Evolutionary conservation across 1,140 invertebrate species (phyloP).

Genomic region (Calliopsis andreniformis): DNA sequence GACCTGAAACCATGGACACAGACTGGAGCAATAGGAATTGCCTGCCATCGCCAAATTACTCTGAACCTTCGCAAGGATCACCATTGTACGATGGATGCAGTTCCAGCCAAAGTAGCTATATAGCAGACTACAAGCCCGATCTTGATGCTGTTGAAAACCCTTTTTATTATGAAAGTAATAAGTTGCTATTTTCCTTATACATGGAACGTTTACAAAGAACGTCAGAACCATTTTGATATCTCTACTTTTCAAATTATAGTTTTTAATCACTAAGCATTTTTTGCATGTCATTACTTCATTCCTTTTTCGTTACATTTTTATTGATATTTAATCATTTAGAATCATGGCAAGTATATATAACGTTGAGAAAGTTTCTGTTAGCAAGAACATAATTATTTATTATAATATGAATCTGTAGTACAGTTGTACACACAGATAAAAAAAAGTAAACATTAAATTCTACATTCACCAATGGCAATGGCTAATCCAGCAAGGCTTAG

Average conservation of each 20-base stretch:
- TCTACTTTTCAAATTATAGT: constrained; percentile 17
- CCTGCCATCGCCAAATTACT: constrained; percentile 75
- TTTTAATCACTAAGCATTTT: constrained; percentile 24
- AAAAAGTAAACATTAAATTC: neutral
- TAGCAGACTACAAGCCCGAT: constrained; percentile 82
- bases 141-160: constrained; percentile 83
- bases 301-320: constrained; percentile 14
- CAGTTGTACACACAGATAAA: neutral
- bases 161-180: constrained; percentile 85
- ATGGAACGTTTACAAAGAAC: constrained; percentile 82
- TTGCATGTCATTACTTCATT: constrained; percentile 43
- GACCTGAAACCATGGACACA: constrained; percentile 69
- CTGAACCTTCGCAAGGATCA: constrained; percentile 76
- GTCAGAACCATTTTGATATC: constrained; percentile 66
- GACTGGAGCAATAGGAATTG: constrained; percentile 73
- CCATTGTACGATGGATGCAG: constrained; percentile 74
- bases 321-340: neutral
- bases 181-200: constrained; percentile 84
- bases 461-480: neutral
- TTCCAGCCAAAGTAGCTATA: constrained; percentile 74
- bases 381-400: constrained; percentile 16
- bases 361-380: neutral
- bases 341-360: neutral
- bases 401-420: neutral
- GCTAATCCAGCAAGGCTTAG: neutral